Percentiles rank a stretch among this genome's conserved stretches.
Conservation (phyloP, 2,888 invertebrate species). For the Lysandra coridon region DNA sequence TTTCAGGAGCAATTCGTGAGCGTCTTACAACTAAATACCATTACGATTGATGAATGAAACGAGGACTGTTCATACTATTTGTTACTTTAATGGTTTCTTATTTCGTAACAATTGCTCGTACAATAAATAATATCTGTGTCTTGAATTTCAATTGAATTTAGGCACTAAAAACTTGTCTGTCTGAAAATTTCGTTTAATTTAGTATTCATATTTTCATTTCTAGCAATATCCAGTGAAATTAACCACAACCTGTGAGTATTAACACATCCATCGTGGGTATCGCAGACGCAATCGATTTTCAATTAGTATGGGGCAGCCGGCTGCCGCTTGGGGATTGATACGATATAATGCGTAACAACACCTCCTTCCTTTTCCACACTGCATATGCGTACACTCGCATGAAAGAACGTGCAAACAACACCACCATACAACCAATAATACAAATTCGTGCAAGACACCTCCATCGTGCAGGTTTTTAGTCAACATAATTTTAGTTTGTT, state of each 20-base stretch:
- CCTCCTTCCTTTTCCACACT: too few species aligned
- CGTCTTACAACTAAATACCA: slow-evolving; percentile 18
- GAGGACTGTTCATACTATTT: not conserved
- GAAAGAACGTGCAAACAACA: not conserved
- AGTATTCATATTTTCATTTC: not conserved
- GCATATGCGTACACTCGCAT: not conserved
- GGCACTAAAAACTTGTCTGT: not conserved
- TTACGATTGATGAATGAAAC: slow-evolving; percentile 14
- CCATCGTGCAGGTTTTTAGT: too few species aligned
- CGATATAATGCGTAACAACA: too few species aligned
- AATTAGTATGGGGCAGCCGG: too few species aligned
- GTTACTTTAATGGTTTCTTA: not conserved
- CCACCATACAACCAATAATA: too few species aligned
- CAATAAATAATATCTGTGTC: not conserved
- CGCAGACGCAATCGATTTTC: too few species aligned
- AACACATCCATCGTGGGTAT: too few species aligned
- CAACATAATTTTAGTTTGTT: not conserved
- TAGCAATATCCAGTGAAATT: too few species aligned
- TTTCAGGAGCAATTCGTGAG: slow-evolving; percentile 10
- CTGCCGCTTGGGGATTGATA: too few species aligned
- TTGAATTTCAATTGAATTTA: slow-evolving; percentile 3
- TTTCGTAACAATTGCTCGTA: not conserved
- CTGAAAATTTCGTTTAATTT: not conserved
- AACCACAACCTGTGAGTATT: too few species aligned
- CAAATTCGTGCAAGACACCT: too few species aligned